Evolutionary conservation across 2,888 invertebrate species (phyloP), one percentile per base, ranked within the genome.

Genomic region (Scelioninae gen. 1): DNA sequence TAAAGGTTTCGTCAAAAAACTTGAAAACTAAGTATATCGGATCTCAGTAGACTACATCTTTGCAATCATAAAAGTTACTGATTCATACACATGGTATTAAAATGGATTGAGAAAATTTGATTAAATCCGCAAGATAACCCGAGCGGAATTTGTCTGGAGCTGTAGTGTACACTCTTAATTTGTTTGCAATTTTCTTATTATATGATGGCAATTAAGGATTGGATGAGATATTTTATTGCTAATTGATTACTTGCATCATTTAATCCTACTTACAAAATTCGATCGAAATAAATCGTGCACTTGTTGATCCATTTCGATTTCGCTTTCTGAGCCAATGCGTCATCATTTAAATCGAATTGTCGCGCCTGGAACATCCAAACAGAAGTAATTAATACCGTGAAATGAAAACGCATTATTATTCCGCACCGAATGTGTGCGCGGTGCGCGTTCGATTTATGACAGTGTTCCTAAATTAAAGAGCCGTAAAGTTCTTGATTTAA

Each of bases 401-500:
- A 69, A 56, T 47, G 63, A 47, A 56, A 31, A 31, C 71, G 71
- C 55, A 69, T 77, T 65, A 68, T 77, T 69, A 62, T 45, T 45
- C 55, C 62, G 51, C 62, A 29, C 51, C 38, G 65, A 56, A 53
- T 55, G 60, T 65, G 45, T 47, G 32, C 40, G 23, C 53, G 49
- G 29, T 49, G 40, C 77, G 56, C 38, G 55, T 69, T 66, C 79
- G 51, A 72, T 65, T 65, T 71, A 53, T 66, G 45, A 63, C 77
- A 11, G 43, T 31, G 60, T 55, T 32, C 16, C 43, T 68, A 77
- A 82, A 68, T 80, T 83, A 83, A 83, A 76, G 83, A 76, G 60
- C 65, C 43, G 72, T 51, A 74, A 69, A 74, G 63, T 58, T 66
- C 74, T 80, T 84, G 84, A 85, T 85, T 85, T 82, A 85, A 85